These are phyloP conservation scores for Scaptomyza parva DNA, from an alignment of 2,888 invertebrate genomes.

Conservation along the genomic window DNA sequence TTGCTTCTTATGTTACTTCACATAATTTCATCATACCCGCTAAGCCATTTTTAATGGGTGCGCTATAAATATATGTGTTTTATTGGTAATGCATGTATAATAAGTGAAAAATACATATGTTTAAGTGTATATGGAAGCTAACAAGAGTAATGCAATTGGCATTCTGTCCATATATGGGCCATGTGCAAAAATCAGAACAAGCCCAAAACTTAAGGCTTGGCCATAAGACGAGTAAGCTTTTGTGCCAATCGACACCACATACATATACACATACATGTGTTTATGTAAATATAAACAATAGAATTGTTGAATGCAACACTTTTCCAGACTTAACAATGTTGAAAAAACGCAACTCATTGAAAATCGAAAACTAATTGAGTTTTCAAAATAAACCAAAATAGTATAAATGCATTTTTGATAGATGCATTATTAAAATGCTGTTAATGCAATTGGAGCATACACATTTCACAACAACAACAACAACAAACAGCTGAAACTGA, in stretches of 20 bases:
- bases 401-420: slow-evolving; percentile 44
- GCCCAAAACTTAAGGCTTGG: slow-evolving; percentile 49
- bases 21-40: not conserved
- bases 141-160: slow-evolving; percentile 1
- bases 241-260: slow-evolving; percentile 17
- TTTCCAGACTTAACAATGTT: slow-evolving; percentile 6
- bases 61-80: not conserved
- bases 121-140: slow-evolving; percentile 3
- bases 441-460: slow-evolving; percentile 39
- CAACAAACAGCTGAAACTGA: slow-evolving; percentile 9
- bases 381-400: slow-evolving; percentile 50
- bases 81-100: slow-evolving; percentile 21
- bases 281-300: no score
- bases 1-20: no score
- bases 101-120: not conserved
- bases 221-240: slow-evolving; percentile 21
- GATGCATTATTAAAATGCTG: slow-evolving; percentile 63
- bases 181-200: slow-evolving; percentile 35
- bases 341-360: no score
- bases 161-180: slow-evolving; percentile 26
- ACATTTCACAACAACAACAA: slow-evolving; percentile 48
- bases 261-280: no score
- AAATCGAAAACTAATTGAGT: slow-evolving; percentile 58
- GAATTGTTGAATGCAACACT: slow-evolving; percentile 39
- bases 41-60: not conserved